phyloP scores from a whole-genome alignment of 2,888 invertebrate genomes.

The Erynnis tages region DNA sequence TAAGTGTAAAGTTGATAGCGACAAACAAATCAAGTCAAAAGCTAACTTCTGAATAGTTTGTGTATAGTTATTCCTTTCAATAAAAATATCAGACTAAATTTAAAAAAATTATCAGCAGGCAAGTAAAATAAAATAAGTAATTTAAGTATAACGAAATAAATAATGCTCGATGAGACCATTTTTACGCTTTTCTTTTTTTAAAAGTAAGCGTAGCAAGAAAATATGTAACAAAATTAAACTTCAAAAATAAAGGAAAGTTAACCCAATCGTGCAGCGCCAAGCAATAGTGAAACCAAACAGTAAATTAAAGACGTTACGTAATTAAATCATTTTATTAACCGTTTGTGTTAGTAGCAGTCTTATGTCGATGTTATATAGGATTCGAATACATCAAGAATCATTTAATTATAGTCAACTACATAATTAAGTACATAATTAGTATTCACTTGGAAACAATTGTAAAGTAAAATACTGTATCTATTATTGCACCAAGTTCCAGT shows the following conservation, averaged over 20 bases:
- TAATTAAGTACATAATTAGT: conserved; percentile 10
- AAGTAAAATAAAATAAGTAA: no score
- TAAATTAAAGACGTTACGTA: conserved; percentile 59
- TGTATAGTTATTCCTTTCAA: no score
- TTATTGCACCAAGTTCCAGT: no score
- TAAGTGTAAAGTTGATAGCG: no score
- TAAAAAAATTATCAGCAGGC: no score
- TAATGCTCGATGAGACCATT: no score
- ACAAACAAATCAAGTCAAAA: no score
- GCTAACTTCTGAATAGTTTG: no score
- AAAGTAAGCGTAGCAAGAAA: no score
- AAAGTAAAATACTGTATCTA: background rate
- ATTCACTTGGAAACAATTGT: conserved; percentile 14
- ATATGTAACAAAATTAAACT: background rate
- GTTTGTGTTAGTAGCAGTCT: conserved; percentile 58
- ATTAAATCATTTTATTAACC: conserved; percentile 65
- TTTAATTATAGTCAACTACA: background rate
- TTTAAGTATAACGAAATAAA: no score
- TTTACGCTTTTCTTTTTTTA: no score
- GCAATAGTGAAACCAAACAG: conserved; percentile 29
- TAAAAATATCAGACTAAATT: no score
- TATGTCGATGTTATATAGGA: conserved; percentile 46
- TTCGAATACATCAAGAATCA: conserved; percentile 15
- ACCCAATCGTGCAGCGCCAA: conserved; percentile 24
- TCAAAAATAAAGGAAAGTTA: conserved; percentile 25